Percentiles rank a stretch among this genome's conserved stretches.
Evolutionary conservation across 2,113 vertebrate species (phyloP).

Genomic region (Platichthys stellatus): DNA sequence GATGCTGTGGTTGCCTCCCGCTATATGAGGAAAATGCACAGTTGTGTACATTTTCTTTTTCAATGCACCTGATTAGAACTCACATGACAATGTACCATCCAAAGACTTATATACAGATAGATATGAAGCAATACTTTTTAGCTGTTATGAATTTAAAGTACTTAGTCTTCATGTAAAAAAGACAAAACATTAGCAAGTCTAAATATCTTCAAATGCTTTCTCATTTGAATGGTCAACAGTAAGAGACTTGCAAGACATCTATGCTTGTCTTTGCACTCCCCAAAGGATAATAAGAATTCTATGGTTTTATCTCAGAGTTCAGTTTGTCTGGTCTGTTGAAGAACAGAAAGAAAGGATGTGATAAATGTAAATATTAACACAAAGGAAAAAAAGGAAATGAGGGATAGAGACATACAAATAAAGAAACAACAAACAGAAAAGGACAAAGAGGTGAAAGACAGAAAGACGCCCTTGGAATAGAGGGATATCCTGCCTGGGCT

Average conservation of each 20-base stretch:
- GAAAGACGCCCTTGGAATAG: constrained; percentile 36
- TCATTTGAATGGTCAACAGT: background rate
- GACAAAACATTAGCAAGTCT: too few relatives aligned
- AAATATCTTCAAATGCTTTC: too few relatives aligned
- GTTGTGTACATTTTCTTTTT: background rate
- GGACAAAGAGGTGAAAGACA: constrained; percentile 38
- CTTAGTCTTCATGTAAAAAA: too few relatives aligned
- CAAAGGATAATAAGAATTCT: background rate
- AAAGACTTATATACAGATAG: background rate
- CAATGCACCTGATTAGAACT: background rate
- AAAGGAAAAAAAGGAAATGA: constrained; percentile 12
- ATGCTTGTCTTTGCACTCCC: background rate
- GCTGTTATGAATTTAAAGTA: too few relatives aligned
- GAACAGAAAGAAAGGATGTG: background rate
- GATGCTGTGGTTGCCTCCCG: background rate
- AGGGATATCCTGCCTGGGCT: constrained; percentile 53
- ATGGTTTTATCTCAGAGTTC: background rate
- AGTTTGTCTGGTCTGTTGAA: background rate
- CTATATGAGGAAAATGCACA: too few relatives aligned
- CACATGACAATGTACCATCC: background rate
- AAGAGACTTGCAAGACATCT: background rate
- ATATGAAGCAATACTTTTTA: too few relatives aligned
- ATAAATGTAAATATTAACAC: background rate
- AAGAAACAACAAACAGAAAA: constrained; percentile 25
- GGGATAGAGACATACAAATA: constrained; percentile 2